phyloP scores from a whole-genome alignment of 2,888 invertebrate species.

The Agrochola circellaris region DNA sequence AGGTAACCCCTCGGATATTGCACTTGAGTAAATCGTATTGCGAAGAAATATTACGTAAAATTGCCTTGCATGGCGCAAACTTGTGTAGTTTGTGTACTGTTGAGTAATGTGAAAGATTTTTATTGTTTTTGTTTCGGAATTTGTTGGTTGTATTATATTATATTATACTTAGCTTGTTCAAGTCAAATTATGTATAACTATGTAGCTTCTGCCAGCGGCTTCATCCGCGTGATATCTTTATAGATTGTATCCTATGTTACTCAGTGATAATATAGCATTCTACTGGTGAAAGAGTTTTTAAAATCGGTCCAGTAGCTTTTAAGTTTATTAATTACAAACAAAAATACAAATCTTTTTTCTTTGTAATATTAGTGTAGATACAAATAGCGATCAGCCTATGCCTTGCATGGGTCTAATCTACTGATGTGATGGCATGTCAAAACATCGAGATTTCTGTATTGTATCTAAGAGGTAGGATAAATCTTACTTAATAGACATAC shows the following conservation, averaged over 20 bases:
- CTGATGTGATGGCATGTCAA: background rate
- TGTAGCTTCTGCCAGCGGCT: too few relatives aligned
- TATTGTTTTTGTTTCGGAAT: conserved; percentile 13
- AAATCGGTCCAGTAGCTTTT: too few relatives aligned
- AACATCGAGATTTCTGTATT: background rate
- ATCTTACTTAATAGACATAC: background rate
- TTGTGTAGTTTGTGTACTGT: conserved; percentile 40
- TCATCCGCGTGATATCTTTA: background rate
- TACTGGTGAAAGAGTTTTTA: too few relatives aligned
- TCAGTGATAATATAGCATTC: too few relatives aligned
- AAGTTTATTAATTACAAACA: too few relatives aligned
- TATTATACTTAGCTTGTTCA: background rate
- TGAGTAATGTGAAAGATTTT: conserved; percentile 12
- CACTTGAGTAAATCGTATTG: conserved; percentile 62
- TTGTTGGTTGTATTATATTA: background rate
- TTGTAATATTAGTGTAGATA: background rate
- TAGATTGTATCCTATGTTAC: too few relatives aligned
- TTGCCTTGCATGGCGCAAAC: conserved; percentile 48
- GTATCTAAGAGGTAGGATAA: background rate
- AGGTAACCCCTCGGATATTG: conserved; percentile 58
- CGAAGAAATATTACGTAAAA: conserved; percentile 62
- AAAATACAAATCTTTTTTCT: too few relatives aligned
- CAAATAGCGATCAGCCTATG: background rate
- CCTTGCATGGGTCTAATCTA: background rate
- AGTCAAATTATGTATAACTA: background rate